Percentiles rank a stretch among this genome's conserved stretches.
Evolutionary conservation across 2,113 vertebrate species (phyloP).

Genomic region (Syngnathoides biaculeatus): DNA sequence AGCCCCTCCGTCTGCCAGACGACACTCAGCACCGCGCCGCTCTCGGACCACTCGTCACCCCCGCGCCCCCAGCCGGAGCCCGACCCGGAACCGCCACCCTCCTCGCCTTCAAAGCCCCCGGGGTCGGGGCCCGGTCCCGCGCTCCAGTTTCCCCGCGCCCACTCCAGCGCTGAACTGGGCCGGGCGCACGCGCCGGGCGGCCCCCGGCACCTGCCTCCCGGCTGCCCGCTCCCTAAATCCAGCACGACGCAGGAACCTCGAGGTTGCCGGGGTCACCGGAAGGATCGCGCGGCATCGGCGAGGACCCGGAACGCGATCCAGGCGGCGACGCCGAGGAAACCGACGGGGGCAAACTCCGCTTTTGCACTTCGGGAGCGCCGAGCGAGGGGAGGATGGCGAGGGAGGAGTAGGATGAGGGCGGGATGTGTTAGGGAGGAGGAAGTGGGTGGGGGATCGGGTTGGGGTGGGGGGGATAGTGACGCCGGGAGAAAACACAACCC

Average conservation of each 20-base stretch:
- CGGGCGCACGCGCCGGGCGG: slow-evolving; percentile 51
- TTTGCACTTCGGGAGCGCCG: slow-evolving; percentile 37
- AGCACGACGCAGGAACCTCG: slow-evolving; percentile 45
- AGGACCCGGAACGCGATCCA: not conserved
- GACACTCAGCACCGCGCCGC: slow-evolving; percentile 82
- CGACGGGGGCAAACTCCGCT: slow-evolving; percentile 34
- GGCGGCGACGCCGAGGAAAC: not conserved
- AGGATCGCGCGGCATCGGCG: not conserved
- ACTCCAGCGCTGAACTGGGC: slow-evolving; percentile 61
- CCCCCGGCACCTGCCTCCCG: slow-evolving; percentile 57
- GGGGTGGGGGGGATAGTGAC: not conserved
- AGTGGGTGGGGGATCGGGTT: slow-evolving; percentile 47
- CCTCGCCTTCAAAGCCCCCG: slow-evolving; percentile 42
- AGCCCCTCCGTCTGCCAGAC: slow-evolving; percentile 98
- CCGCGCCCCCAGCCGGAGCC: slow-evolving; percentile 61
- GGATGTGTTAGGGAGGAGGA: slow-evolving; percentile 32
- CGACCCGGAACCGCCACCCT: slow-evolving; percentile 57
- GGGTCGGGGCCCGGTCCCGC: slow-evolving; percentile 42
- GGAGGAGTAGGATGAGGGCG: slow-evolving; percentile 54
- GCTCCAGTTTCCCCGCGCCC: slow-evolving; percentile 71
- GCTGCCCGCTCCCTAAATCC: slow-evolving; percentile 60
- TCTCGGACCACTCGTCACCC: slow-evolving; percentile 56
- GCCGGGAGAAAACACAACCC: not conserved
- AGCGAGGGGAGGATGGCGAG: slow-evolving; percentile 50
- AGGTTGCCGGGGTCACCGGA: not conserved